Percentiles rank a stretch among this genome's conserved stretches.
Evolutionary conservation across 2,888 invertebrate species (phyloP).

Genomic region (Neoascia interrupta): DNA sequence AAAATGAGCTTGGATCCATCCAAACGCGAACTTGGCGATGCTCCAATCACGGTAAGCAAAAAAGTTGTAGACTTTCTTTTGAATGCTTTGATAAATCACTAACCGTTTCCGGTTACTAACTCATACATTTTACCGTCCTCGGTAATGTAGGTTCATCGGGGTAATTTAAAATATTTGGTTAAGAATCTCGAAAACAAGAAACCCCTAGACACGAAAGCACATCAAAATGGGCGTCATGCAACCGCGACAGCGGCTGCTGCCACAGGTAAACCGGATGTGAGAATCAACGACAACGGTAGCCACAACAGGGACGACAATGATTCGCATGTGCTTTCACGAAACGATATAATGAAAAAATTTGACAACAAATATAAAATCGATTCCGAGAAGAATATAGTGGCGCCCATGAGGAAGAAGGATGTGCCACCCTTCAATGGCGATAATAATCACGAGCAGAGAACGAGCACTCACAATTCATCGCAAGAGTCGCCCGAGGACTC

Average conservation of each 20-base stretch:
- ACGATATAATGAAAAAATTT: slow-evolving; percentile 84
- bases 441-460: slow-evolving; percentile 68
- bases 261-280: slow-evolving; percentile 26
- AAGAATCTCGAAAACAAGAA: slow-evolving; percentile 78
- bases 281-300: slow-evolving; percentile 32
- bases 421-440: slow-evolving; percentile 74
- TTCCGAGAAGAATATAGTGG: slow-evolving; percentile 72
- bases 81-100: too few relatives aligned
- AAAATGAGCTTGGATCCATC: slow-evolving; percentile 92
- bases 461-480: slow-evolving; percentile 67
- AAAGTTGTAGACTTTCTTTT: too few relatives aligned
- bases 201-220: slow-evolving; percentile 53
- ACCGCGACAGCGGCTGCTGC: slow-evolving; percentile 32
- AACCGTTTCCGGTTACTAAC: slow-evolving; percentile 14
- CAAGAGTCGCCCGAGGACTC: slow-evolving; percentile 77
- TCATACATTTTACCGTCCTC: slow-evolving; percentile 2
- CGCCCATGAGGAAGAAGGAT: slow-evolving; percentile 60
- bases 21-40: slow-evolving; percentile 84
- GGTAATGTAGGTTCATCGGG: slow-evolving; percentile 77
- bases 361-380: slow-evolving; percentile 81
- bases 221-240: slow-evolving; percentile 56
- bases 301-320: slow-evolving; percentile 62
- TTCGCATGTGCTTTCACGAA: slow-evolving; percentile 77
- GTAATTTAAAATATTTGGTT: slow-evolving; percentile 78
- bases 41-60: slow-evolving; percentile 83